Base-by-base conservation (phyloP, 2,113 vertebrate genomes). In the Channa maculata region DNA sequence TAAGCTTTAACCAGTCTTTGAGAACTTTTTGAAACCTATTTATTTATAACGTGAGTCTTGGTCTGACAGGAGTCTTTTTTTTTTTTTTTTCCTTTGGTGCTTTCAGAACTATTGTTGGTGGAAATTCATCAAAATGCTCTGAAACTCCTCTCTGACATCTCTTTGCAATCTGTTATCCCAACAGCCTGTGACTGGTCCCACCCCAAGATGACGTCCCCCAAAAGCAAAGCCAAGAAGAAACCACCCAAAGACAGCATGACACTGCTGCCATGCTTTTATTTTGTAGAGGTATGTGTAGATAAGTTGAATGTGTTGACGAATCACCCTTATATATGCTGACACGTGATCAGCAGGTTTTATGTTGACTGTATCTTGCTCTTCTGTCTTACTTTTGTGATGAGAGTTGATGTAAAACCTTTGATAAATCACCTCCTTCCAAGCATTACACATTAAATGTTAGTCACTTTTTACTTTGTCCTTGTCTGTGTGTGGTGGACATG, bases 261-360 rank as follows among this genome's bases (percentile, higher is more conserved):
- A 0, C 94, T 97, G 10, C 91, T 97, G 65, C 96, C 96, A 0
- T 97, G 96, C 80, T 97, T 97, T 93, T 97, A 97, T 86, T 97
- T 97, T 83, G 96, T 97, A 70, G 96, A 97, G 96, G 91, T 95
- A 66, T 2, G 80, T 77, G 54, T 34, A 2, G 3, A 24, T 37
- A 3, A 8, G 52, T 54, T 62, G 24, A 8, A 43, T 58, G n/a
- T 41, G 49, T 37, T 24, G 59, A 64, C 80, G 50, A 61, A 15
- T 80, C 63, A 60, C 4, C 13, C 38, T 64, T 41, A 45, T 14
- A 50, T 36, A 12, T 13, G 24, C 3, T 9, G 45, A 5, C 3
- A 50, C 38, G 51, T 48, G 34, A n/a, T 15, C 36, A 43, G 49
- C 24, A 10, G 1, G 24, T 24, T 24, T 24, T 24, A 24, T 24